Evolutionary conservation across 2,113 vertebrate genomes (phyloP), one percentile per base, ranked within the genome.

Genomic region (Corythaeola cristata): DNA sequence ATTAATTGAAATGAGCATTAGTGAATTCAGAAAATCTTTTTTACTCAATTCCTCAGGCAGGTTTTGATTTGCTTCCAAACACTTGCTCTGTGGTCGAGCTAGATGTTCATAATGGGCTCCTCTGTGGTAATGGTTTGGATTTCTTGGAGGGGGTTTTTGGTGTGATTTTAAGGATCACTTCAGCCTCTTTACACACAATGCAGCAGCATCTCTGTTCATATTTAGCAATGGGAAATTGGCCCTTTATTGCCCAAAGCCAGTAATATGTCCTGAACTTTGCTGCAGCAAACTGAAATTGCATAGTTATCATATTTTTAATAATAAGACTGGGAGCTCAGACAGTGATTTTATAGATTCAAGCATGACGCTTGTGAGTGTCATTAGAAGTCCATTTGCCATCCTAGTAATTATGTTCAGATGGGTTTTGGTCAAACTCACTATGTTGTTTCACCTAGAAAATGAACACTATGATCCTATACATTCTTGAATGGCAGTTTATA

Each of bases 51-150:
- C 75, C 76, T 88, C 59, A 22, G 88, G 76, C 82, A 86, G 75
- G 63, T 86, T 96, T 97, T 96, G 76, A 96, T 96, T 97, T 89
- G 47, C 66, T 95, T 96, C 82, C 95, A 96, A 95, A 85, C 22
- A 20, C 9, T 59, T 47, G 49, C 33, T 87, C 73, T 67, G 39
- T 60, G 44, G 69, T 93, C 62, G 35, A 82, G 60, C 47, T 77
- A 85, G 81, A 77, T 3, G 3, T 52, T 72, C 3, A 5, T 89
- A 94, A 97, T 6, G 12, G 76, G 73, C 26, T 90, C 23, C 49
- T 83, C 44, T 55, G 49, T 41, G 72, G 68, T 44, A 78, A 79
- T 6, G 55, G 39, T 32, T 74, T 86, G 52, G 76, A 63, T 82
- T 92, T 85, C 73, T 91, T 82, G 21, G 60, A 1, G 1, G 6